Evolutionary conservation across 1,140 invertebrate genomes (phyloP).

Genomic region (Chlorops oryzae): DNA sequence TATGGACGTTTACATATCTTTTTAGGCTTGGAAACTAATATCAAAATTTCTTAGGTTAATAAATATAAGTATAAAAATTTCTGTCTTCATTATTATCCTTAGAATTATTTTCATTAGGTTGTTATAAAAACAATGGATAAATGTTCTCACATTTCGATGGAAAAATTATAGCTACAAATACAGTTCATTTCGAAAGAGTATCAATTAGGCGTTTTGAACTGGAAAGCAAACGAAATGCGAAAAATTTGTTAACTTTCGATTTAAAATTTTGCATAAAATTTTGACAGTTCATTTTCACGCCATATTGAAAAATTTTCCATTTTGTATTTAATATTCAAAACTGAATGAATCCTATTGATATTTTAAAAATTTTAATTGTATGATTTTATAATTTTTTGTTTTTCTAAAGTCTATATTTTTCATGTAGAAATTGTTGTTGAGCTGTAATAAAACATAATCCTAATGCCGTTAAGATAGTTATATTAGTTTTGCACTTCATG

Average conservation of each 20-base stretch:
- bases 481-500: not conserved
- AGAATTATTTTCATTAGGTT: too few species aligned
- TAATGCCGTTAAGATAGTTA: too few species aligned
- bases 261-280: too few species aligned
- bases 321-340: not conserved
- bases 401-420: too few species aligned
- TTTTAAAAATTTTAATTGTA: too few species aligned
- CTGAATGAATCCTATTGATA: not conserved
- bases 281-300: too few species aligned
- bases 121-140: not conserved
- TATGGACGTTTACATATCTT: not conserved
- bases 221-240: not conserved
- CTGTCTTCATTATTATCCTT: too few species aligned
- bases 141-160: not conserved
- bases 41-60: not conserved
- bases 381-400: too few species aligned
- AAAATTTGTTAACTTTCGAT: too few species aligned
- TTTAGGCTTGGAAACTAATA: not conserved
- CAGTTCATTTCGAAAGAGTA: not conserved
- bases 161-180: not conserved
- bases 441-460: too few species aligned
- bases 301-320: not conserved
- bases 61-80: not conserved
- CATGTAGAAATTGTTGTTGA: too few species aligned
- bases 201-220: not conserved